Evolutionary conservation across 1,140 invertebrate species (phyloP).

Genomic region (Diachasmimorpha longicaudata): DNA sequence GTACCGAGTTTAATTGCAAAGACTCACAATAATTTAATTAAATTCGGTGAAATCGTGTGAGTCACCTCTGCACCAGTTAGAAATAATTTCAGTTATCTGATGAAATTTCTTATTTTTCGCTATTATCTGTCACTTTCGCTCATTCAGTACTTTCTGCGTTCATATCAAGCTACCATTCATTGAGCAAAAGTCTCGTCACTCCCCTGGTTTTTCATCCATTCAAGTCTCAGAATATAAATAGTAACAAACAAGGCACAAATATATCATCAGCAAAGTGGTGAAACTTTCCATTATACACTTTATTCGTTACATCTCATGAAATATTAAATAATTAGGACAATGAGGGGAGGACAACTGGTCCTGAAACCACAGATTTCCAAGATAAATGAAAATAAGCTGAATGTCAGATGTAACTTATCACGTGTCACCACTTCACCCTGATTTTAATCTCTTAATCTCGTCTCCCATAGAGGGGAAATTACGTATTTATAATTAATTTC

Average conservation of each 20-base stretch:
- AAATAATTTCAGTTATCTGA: not conserved
- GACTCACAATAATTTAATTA: not conserved
- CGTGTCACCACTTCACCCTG: not conserved
- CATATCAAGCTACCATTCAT: not conserved
- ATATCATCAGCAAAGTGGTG: not conserved
- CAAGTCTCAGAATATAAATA: constrained; percentile 3
- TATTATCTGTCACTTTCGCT: not conserved
- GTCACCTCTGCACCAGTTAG: not conserved
- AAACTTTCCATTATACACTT: not conserved
- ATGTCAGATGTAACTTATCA: not conserved
- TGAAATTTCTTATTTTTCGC: not conserved
- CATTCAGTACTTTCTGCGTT: not conserved
- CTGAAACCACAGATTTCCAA: no score
- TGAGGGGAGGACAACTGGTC: no score
- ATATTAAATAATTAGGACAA: no score
- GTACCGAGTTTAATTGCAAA: not conserved
- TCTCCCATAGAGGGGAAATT: not conserved
- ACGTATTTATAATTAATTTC: not conserved
- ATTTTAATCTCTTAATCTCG: not conserved
- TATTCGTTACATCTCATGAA: not conserved
- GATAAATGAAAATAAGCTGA: no score
- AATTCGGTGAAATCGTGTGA: not conserved
- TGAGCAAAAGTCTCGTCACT: constrained; percentile 10
- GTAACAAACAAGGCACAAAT: constrained; percentile 9
- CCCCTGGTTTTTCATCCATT: not conserved